Evolutionary conservation across 2,888 invertebrate species (phyloP).

Genomic region (Hanleya hanleyi): DNA sequence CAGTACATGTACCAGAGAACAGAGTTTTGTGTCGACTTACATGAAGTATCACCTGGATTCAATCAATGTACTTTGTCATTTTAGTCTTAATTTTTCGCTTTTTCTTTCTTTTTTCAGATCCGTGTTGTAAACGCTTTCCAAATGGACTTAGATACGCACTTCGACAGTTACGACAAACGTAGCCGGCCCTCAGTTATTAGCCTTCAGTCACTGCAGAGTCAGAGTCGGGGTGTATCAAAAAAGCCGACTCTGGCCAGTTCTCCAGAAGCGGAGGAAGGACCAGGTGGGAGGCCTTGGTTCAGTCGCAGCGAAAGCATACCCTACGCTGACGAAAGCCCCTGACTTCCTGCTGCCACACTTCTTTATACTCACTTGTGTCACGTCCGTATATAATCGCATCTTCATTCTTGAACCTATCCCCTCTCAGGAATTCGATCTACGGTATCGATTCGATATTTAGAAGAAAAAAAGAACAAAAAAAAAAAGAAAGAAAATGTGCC

Average conservation of each 20-base stretch:
- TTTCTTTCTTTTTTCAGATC: constrained; percentile 82
- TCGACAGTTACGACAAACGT: constrained; percentile 77
- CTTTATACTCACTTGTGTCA: not conserved
- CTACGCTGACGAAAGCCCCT: constrained; percentile 58
- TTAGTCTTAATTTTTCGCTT: constrained; percentile 25
- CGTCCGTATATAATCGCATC: not conserved
- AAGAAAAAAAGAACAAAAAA: not conserved
- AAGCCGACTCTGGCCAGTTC: constrained; percentile 65
- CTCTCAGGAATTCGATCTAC: not conserved
- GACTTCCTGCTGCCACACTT: not conserved
- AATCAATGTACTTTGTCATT: too few relatives aligned
- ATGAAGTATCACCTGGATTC: too few relatives aligned
- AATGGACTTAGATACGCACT: constrained; percentile 64
- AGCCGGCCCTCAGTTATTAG: constrained; percentile 72
- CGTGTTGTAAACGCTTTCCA: constrained; percentile 99
- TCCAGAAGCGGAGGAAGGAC: constrained; percentile 61
- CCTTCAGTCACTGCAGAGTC: constrained; percentile 66
- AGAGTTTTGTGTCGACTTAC: too few relatives aligned
- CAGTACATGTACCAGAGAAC: too few relatives aligned
- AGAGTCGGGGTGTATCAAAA: constrained; percentile 54
- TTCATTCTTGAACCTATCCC: too few relatives aligned
- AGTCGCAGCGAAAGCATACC: constrained; percentile 67
- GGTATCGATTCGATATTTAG: not conserved
- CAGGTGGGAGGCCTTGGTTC: constrained; percentile 30
- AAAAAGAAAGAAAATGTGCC: not conserved